Percentiles rank a stretch among this genome's conserved stretches.
phyloP scores from a whole-genome alignment of 1,140 invertebrate species.

The Cecropterus lyciades region DNA sequence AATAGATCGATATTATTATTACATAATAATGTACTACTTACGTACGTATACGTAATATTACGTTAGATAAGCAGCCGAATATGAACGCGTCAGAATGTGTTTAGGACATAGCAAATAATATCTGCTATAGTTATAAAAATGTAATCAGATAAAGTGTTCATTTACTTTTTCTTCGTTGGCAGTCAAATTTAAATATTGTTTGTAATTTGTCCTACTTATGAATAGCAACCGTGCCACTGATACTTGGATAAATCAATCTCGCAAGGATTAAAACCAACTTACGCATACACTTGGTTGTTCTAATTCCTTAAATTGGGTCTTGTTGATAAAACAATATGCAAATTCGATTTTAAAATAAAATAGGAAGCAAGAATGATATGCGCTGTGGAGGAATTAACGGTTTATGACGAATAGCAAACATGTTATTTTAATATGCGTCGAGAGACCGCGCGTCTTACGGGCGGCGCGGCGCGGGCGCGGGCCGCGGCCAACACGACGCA shows the following conservation, averaged over 20 bases:
- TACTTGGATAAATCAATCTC: too few species aligned
- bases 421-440: conserved; percentile 16
- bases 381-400: conserved; percentile 13
- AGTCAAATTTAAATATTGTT: neutral
- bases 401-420: conserved; percentile 21
- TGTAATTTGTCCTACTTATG: too few species aligned
- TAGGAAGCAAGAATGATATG: conserved; percentile 15
- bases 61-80: too few species aligned
- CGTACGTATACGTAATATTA: too few species aligned
- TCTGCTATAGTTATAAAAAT: neutral
- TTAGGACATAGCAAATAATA: too few species aligned
- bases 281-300: too few species aligned
- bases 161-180: neutral
- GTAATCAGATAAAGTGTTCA: neutral
- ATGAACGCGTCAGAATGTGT: too few species aligned
- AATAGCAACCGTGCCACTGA: too few species aligned
- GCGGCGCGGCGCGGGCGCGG: conserved; percentile 4
- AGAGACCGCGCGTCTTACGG: conserved; percentile 20
- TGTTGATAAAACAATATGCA: neutral
- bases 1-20: too few species aligned
- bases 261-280: too few species aligned
- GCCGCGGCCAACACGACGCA: conserved; percentile 7
- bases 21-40: too few species aligned
- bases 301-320: too few species aligned
- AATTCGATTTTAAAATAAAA: neutral